Evolutionary conservation across 2,888 invertebrate species (phyloP), one percentile per base, ranked within the genome.

Genomic region (Drosophila algonquin): DNA sequence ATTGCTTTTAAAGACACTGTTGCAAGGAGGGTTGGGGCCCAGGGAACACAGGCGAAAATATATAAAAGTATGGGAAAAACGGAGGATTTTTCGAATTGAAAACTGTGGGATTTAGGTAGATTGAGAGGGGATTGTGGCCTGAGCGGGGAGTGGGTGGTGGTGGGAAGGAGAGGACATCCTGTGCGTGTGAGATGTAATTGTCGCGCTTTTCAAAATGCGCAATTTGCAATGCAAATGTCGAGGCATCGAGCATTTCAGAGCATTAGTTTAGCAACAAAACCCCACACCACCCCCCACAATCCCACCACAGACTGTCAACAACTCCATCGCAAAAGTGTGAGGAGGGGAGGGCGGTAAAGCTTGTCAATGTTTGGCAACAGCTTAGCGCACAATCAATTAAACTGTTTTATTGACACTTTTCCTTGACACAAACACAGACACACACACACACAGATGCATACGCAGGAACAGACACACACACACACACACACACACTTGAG

Each of bases 321-420:
- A 80, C 80, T 81, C 51, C 52, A 47, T 27, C 47, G 27, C 46
- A 30, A 27, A 6, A 27, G 27, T 27, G 6, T 12, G 10, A 9
- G 12, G 21, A 27, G n/a, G 21, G 40, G 14, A 1, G 24, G 53
- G 45, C 8, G 27, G 32, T 24, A 48, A 46, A 40, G 56, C 44
- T 67, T 73, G 62, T 46, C 71, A 77, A 61, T 80, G 74, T 82
- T 87, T 77, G 83, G 80, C 80, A 82, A 85, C 82, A 86, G 89
- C 81, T 85, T 85, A 87, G 84, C 81, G 74, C 52, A 75, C 85
- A 85, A 88, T 85, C 85, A 88, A 85, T 85, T 88, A 88, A 88
- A 83, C 73, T 79, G 84, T 78, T 88, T 86, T 80, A 88, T 83
- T 78, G 81, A 73, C 87, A 75, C 87, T 88, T 84, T 81, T 81